Percentiles rank a stretch among this genome's conserved stretches.
Conservation (phyloP, 2,113 vertebrate species). For the Hymenochirus boettgeri region DNA sequence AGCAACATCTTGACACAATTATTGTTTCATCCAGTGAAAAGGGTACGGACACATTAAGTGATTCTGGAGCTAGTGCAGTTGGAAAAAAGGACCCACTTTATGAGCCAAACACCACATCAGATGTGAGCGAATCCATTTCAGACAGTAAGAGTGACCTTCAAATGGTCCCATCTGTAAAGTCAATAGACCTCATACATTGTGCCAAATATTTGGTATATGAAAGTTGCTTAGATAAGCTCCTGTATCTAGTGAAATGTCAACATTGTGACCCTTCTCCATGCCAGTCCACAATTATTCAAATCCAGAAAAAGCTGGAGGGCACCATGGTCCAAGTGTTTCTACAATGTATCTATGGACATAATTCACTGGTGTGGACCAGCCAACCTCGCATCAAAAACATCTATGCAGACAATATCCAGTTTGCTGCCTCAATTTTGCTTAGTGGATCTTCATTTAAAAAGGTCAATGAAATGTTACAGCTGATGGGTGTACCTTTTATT, state of each 20-base stretch:
- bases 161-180: no score
- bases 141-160: no score
- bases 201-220: not conserved
- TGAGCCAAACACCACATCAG: no score
- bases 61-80: no score
- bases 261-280: not conserved
- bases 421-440: not conserved
- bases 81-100: no score
- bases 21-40: no score
- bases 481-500: not conserved
- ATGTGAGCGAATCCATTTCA: no score
- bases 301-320: not conserved
- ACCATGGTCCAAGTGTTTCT: not conserved
- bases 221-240: not conserved
- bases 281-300: not conserved
- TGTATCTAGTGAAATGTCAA: not conserved
- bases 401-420: not conserved
- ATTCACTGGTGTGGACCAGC: not conserved
- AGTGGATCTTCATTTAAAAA: not conserved
- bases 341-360: not conserved
- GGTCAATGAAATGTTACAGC: not conserved
- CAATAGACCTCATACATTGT: no score
- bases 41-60: no score
- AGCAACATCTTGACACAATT: no score
- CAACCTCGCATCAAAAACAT: not conserved